A percentile compares a stretch with the other conserved stretches of the same genome.
Conservation (phyloP, 2,797 vertebrate species). For the Microchirus variegatus region DNA sequence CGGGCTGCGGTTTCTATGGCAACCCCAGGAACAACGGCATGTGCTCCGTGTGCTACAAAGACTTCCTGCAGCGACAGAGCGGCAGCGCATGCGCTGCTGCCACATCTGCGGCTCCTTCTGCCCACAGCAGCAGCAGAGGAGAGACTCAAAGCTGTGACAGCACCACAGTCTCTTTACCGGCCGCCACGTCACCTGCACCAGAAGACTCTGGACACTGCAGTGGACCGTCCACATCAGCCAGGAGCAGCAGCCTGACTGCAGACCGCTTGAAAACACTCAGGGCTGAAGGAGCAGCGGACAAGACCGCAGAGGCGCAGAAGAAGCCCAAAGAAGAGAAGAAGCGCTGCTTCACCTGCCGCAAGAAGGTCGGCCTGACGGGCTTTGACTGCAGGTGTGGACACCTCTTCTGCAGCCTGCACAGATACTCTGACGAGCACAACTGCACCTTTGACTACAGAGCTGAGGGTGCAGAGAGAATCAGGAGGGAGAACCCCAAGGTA, state of each 20-base stretch:
- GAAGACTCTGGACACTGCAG: not conserved
- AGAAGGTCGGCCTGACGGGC: slow-evolving; percentile 15
- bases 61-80: slow-evolving; percentile 89
- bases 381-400: slow-evolving; percentile 71
- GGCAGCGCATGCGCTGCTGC: slow-evolving; percentile 67
- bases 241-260: too few species aligned
- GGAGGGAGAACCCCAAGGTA: slow-evolving; percentile 92
- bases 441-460: slow-evolving; percentile 93
- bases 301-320: not conserved
- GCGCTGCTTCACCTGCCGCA: slow-evolving; percentile 15
- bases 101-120: not conserved
- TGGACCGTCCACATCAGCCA: not conserved
- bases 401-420: slow-evolving; percentile 87
- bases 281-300: not conserved
- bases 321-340: slow-evolving; percentile 13
- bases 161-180: not conserved
- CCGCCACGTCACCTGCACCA: not conserved
- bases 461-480: slow-evolving; percentile 90
- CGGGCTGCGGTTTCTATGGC: slow-evolving; percentile 91
- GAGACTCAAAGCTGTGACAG: not conserved
- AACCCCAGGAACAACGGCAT: slow-evolving; percentile 90
- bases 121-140: not conserved
- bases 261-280: not conserved
- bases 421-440: slow-evolving; percentile 90
- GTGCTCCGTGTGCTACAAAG: slow-evolving; percentile 92